Evolutionary conservation across 2,888 invertebrate species (phyloP), one percentile per base, ranked within the genome.

Genomic region (Dynastes hyllus): DNA sequence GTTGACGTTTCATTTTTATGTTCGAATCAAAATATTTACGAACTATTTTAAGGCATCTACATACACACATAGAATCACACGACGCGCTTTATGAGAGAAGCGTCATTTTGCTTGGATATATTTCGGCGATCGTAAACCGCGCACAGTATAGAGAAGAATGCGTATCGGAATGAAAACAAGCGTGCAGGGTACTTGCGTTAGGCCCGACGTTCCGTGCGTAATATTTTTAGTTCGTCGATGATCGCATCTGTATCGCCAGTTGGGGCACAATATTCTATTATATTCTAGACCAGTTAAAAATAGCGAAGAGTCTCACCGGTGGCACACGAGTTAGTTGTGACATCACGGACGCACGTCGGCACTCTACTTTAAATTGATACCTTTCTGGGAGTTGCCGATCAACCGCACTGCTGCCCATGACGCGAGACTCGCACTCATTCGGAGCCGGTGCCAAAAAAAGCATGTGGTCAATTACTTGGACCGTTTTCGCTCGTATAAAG

Each of bases 381-480:
- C 86, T 84, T 86, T 85, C 85, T 83, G 83, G 86, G 86, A 85
- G 86, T 85, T 84, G 55, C 55, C 55, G 84, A 82, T 79, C 79
- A 80, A 78, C 78, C 78, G 78, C 73, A 75, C 65, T 73, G 80
- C 76, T 29, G 13, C 69, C 69, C 51, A 80, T 83, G 82, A 82
- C 81, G 83, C 79, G 80, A 32, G 69, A 55, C 80, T 80, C 83
- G 81, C 79, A 80, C 81, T 77, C 70, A 70, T 63, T 76, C 40
- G 75, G 69, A 81, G 78, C 81, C 80, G 79, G 82, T 83, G 82
- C 82, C 82, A 83, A 82, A 81, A 71, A 80, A 77, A 79, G 80
- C 78, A 77, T 79, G 78, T 81, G 79, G 79, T 77, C 69, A 78
- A 73, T 65, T 77, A 55, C 73, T 75, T 29, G 61, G 73, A 75